Base-by-base conservation (phyloP, 2,113 vertebrate species). In the Cisticola juncidis region DNA sequence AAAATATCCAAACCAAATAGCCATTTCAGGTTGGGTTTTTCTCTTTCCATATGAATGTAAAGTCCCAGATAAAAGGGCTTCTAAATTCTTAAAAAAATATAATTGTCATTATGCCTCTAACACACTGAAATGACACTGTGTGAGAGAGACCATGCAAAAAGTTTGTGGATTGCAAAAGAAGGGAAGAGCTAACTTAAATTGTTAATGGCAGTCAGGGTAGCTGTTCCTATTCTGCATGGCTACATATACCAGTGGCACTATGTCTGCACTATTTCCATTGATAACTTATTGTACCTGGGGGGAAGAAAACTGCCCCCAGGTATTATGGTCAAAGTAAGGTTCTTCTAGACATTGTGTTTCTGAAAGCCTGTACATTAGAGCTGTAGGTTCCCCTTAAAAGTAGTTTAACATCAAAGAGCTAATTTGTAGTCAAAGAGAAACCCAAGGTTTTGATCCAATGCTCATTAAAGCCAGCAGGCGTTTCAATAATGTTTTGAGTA, bases 381-480 rank as follows among this genome's bases (percentile, higher is more conserved):
- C 60, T 77, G 23, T 11, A 58, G 29, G 35, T 94, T 88, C 4
- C 38, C 6, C 44, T 84, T 88, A 74, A 51, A 88, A 86, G 92
- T 60, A 51, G 31, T 86, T 91, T 66, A 81, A 92, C 29, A 53
- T 86, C 44, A 88, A 70, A 47, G 12, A 90, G 7, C 31, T 77
- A 74, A 83, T 88, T 91, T 0, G 0, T 29, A 50, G 79, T 42
- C 84, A 65, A 81, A 91, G 54, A 85, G 58, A 90, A 91, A 95
- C 68, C 12, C 57, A 81, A 86, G 68, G 74, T 86, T 95, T 69
- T 86, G 88, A 86, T 87, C 71, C 66, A 24, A 19, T 45, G 58
- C 74, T 96, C 90, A 74, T 90, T 96, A 95, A 96, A 96, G 79
- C 51, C 86, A 90, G 79, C 76, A 73, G 79, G 88, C 92, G 9